Evolutionary conservation across 2,888 invertebrate genomes (phyloP).

Genomic region (Clusia tigrina): DNA sequence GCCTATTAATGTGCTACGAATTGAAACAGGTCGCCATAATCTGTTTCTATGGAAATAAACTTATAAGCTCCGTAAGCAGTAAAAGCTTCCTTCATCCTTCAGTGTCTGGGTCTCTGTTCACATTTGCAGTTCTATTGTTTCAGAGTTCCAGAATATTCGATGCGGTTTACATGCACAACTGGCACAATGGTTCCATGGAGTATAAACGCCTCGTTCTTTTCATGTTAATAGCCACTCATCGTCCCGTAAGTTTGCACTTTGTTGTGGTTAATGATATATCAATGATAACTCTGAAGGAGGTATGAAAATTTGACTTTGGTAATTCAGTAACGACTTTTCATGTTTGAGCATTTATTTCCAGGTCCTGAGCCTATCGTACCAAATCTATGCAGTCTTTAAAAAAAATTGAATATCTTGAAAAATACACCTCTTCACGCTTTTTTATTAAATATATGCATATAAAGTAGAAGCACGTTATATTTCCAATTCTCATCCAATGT

Average conservation of each 20-base stretch:
- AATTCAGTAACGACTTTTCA: not conserved
- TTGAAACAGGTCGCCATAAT: conserved; percentile 31
- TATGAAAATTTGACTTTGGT: not conserved
- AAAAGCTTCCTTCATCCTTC: too few relatives aligned
- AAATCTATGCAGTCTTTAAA: conserved; percentile 29
- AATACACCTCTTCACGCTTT: too few relatives aligned
- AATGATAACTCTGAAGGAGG: conserved; percentile 29
- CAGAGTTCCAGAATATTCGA: conserved; percentile 23
- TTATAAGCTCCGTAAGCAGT: conserved; percentile 24
- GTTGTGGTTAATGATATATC: conserved; percentile 29
- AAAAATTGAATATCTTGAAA: not conserved
- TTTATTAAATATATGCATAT: too few relatives aligned
- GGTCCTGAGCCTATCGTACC: conserved; percentile 33
- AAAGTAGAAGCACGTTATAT: too few relatives aligned
- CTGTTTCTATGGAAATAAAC: conserved; percentile 28
- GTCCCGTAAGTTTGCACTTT: conserved; percentile 16
- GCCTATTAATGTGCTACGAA: conserved; percentile 24
- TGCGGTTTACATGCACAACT: conserved; percentile 28
- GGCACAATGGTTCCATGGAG: conserved; percentile 29
- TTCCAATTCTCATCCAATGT: too few relatives aligned
- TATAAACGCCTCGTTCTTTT: conserved; percentile 28
- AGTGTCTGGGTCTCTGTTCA: too few relatives aligned
- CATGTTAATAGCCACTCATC: conserved; percentile 24
- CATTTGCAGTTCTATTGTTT: not conserved
- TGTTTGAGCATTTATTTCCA: conserved; percentile 10